phyloP scores from a whole-genome alignment of 2,888 invertebrate genomes.

The Lasioglossum pauxillum region DNA sequence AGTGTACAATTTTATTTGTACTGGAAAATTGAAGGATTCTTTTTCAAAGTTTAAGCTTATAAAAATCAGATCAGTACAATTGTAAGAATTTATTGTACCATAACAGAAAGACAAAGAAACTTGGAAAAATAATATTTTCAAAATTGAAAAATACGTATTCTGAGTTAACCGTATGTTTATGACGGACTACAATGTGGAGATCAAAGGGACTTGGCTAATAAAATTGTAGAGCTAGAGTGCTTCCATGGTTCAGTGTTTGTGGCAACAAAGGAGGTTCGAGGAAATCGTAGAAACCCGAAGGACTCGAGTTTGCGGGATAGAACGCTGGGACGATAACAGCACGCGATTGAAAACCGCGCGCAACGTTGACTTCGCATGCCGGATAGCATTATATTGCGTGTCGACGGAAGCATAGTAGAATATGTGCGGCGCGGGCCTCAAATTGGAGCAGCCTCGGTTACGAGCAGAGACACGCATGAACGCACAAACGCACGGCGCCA shows the following conservation, averaged over 20 bases:
- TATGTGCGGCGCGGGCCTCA: conserved; percentile 75
- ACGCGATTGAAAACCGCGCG: conserved; percentile 47
- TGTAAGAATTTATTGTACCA: neutral
- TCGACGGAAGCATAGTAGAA: conserved; percentile 73
- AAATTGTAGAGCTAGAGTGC: neutral
- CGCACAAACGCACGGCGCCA: conserved; percentile 77
- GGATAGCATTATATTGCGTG: conserved; percentile 75
- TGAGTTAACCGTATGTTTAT: neutral
- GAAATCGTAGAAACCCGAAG: conserved; percentile 3
- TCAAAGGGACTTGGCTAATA: neutral
- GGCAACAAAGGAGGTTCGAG: neutral
- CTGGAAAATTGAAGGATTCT: neutral
- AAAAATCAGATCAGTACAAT: neutral
- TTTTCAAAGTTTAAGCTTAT: neutral
- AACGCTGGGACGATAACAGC: conserved; percentile 27
- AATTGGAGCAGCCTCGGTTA: conserved; percentile 78
- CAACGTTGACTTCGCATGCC: conserved; percentile 50
- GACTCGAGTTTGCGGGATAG: conserved; percentile 6
- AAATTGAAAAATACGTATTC: neutral
- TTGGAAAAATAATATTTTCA: neutral
- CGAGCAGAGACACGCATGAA: conserved; percentile 75
- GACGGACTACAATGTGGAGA: neutral
- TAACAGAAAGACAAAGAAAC: neutral
- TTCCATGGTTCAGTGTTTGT: neutral
- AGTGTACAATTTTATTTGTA: neutral